A percentile compares a stretch with the other conserved stretches of the same genome.
Evolutionary conservation across 2,797 vertebrate species (phyloP).

Genomic region (Vipera ursinii): DNA sequence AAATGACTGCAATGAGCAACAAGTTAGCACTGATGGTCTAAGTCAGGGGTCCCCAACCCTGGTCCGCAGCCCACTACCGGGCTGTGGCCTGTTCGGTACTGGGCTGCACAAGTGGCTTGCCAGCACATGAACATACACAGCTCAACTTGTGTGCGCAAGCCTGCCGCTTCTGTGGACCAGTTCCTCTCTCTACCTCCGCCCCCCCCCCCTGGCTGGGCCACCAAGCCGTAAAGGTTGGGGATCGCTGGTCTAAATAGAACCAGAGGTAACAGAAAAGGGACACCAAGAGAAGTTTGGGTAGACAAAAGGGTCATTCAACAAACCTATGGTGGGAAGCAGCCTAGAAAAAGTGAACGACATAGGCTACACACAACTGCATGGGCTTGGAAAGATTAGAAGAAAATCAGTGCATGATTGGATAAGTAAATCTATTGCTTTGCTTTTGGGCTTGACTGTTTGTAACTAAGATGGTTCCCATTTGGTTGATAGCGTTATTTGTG

Average conservation of each 20-base stretch:
- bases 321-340: background rate
- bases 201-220: background rate
- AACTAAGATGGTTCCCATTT: background rate
- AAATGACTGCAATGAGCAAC: background rate
- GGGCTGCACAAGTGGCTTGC: background rate
- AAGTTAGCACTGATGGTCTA: background rate
- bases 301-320: background rate
- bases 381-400: background rate
- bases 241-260: background rate
- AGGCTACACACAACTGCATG: background rate
- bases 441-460: background rate
- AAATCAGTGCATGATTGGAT: background rate
- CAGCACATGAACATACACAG: background rate
- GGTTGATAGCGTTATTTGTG: background rate
- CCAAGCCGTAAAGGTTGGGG: background rate
- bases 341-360: background rate
- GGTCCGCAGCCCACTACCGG: background rate
- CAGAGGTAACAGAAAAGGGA: background rate
- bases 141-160: background rate
- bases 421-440: background rate
- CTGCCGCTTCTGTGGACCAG: rapidly evolving
- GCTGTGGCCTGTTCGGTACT: background rate
- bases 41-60: background rate
- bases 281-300: background rate
- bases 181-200: background rate